Conservation (phyloP, 1,140 invertebrate genomes). For the Drosophila kanapiae region DNA sequence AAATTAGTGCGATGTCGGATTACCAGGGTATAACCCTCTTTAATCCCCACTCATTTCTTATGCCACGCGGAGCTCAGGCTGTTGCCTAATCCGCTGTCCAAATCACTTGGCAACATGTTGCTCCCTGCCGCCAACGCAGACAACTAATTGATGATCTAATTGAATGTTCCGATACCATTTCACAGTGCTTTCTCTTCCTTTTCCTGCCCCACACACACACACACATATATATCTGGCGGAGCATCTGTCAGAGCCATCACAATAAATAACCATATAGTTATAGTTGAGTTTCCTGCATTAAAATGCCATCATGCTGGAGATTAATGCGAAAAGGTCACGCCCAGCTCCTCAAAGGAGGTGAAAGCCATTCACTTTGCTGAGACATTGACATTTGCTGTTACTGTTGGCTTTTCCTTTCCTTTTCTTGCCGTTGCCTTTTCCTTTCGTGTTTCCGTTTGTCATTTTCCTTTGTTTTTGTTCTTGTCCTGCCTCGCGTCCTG, state of each 20-base stretch:
- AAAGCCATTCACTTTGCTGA: constrained; percentile 45
- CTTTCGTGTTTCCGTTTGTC: not conserved
- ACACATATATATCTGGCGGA: constrained; percentile 12
- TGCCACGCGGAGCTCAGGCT: constrained; percentile 19
- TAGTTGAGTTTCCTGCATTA: constrained; percentile 70
- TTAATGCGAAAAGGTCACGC: constrained; percentile 81
- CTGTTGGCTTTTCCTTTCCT: constrained; percentile 29
- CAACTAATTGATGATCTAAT: constrained; percentile 71
- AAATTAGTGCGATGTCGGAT: constrained; percentile 14
- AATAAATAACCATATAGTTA: constrained; percentile 79
- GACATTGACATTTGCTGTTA: constrained; percentile 66
- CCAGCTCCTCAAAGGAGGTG: constrained; percentile 41
- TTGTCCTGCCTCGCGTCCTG: constrained; percentile 19
- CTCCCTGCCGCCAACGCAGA: constrained; percentile 8
- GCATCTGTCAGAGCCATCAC: constrained; percentile 53
- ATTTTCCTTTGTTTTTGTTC: constrained; percentile 21
- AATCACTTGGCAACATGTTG: constrained; percentile 54
- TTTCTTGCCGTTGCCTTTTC: constrained; percentile 1
- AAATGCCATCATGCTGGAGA: constrained; percentile 75
- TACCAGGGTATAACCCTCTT: constrained; percentile 13
- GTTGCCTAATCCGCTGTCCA: constrained; percentile 33
- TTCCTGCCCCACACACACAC: not conserved
- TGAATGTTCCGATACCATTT: constrained; percentile 47
- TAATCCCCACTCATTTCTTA: constrained; percentile 7
- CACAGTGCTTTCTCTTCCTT: constrained; percentile 34